Percentiles rank a stretch among this genome's conserved stretches.
phyloP scores from a whole-genome alignment of 2,888 invertebrate species.

The Ennomos fuscantarius region DNA sequence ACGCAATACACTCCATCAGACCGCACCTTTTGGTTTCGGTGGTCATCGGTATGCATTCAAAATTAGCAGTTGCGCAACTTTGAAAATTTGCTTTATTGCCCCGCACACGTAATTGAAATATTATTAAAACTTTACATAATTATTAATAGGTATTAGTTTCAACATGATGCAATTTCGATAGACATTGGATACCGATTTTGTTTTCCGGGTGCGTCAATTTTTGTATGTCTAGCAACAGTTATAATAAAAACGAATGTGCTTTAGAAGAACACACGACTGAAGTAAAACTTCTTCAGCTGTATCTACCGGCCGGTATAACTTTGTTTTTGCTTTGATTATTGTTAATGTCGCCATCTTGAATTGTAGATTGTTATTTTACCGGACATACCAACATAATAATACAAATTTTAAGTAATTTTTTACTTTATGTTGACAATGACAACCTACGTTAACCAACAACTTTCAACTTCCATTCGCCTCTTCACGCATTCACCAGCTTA shows the following conservation, averaged over 20 bases:
- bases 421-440: too few species aligned
- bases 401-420: too few species aligned
- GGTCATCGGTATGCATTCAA: constrained; percentile 49
- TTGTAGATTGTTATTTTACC: too few species aligned
- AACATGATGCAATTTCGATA: constrained; percentile 4
- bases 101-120: constrained; percentile 19
- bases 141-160: constrained; percentile 10
- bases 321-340: too few species aligned
- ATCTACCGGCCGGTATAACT: too few species aligned
- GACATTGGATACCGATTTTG: not conserved
- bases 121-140: constrained; percentile 20
- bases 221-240: not conserved
- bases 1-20: constrained; percentile 41
- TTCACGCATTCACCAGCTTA: too few species aligned
- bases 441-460: too few species aligned
- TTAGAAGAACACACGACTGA: too few species aligned
- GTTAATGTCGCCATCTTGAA: too few species aligned
- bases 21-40: constrained; percentile 48
- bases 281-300: too few species aligned
- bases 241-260: not conserved
- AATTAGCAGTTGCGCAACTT: constrained; percentile 46
- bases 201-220: not conserved
- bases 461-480: too few species aligned
- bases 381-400: too few species aligned
- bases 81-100: constrained; percentile 30